phyloP scores from a whole-genome alignment of 1,140 invertebrate genomes.

The Oryctes rhinoceros region DNA sequence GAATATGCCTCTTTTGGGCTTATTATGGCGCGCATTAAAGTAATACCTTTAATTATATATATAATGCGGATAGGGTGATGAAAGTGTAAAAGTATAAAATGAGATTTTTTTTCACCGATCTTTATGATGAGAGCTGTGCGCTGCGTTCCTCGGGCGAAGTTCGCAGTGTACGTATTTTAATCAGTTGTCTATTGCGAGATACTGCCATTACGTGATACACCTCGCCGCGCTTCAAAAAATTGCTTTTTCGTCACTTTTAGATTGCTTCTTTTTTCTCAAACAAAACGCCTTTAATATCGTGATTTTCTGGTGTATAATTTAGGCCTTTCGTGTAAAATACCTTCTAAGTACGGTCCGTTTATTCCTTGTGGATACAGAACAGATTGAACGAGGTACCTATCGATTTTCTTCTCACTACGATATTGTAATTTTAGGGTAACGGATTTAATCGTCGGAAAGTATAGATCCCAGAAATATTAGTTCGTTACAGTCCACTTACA shows the following conservation, averaged over 20 bases:
- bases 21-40: conserved; percentile 31
- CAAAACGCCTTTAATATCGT: not conserved
- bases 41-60: conserved; percentile 38
- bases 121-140: not conserved
- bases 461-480: not conserved
- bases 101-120: conserved; percentile 16
- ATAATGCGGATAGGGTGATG: conserved; percentile 17
- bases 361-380: not conserved
- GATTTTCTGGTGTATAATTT: conserved; percentile 11
- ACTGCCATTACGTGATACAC: conserved; percentile 11
- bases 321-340: not conserved
- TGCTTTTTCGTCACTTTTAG: conserved; percentile 18
- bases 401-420: not conserved
- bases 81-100: conserved; percentile 29
- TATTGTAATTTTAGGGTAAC: not conserved
- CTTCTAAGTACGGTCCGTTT: not conserved
- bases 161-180: conserved; percentile 36
- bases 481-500: not conserved
- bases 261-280: not conserved
- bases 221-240: conserved; percentile 1
- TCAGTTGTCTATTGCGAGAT: conserved; percentile 28
- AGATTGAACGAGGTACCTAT: not conserved
- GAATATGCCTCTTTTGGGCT: conserved; percentile 29
- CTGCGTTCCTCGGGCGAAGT: not conserved
- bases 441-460: not conserved